Evolutionary conservation across 2,113 vertebrate genomes (phyloP), one percentile per base, ranked within the genome.

Genomic region (Tichodroma muraria): DNA sequence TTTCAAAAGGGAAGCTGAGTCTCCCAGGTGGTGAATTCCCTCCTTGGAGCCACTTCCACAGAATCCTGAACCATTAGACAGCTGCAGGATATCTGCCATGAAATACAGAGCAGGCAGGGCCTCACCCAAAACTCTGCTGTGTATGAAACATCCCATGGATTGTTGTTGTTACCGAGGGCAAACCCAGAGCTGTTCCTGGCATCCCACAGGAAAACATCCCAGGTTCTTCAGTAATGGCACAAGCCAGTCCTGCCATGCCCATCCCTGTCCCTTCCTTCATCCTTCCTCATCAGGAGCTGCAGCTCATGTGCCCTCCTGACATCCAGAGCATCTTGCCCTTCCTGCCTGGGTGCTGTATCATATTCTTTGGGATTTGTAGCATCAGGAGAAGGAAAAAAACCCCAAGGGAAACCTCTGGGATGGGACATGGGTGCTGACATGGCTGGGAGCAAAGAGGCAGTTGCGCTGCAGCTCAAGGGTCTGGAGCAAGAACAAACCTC

Each of bases 81-180:
- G 40, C 91, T 50, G 64, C 4, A 15, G 71, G 80, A 23, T 30
- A 7, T 88, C 35, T 52, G 80, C 59, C 22, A 2, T 3, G 33
- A 7, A 30, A 30, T 28, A 40, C 79, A n/a, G 49, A 52, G 33
- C 4, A 7, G 20, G 25, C 50, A 10, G 37, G 42, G 50, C 79
- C 50, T 91, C 73, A 8, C 50, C 61, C 47, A 11, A 25, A 63
- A 12, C 38, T 37, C 53, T 11, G 33, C 69, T 53, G 28, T 3
- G 1, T 5, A 3, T 3, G 11, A 40, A 44, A 9, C 15, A 11
- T 4, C 12, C 1, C 72, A 1, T 0, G 21, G 57, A 10, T 65
- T 12, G 45, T 33, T 0, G 0, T 6, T 2, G 8, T 49, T 37
- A 15, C 6, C 0, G 0, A 60, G n/a, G 57, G 23, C 38, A 59